Base-by-base conservation (phyloP, 2,113 vertebrate genomes). In the Setophaga petechia region DNA sequence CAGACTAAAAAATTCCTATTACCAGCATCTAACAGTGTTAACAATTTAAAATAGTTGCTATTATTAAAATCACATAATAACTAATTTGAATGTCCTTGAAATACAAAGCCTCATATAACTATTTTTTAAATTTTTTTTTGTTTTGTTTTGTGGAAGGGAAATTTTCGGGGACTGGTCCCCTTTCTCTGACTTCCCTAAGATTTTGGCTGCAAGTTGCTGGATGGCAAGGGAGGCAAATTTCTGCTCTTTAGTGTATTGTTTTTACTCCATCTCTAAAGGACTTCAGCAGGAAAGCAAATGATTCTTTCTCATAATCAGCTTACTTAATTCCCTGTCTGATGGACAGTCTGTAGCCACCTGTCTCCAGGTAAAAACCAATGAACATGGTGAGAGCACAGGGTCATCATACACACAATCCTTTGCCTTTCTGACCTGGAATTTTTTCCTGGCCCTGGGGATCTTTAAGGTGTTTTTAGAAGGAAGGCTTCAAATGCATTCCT, bases 401-500 rank as follows among this genome's bases (percentile, higher is more conserved):
- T 68, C 54, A 46, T 37, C 41, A 35, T 2, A 69, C 9, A n/a
- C 31, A 66, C 10, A 35, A 33, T 57, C 51, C 21, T 77, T 67
- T 75, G 55, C 57, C 59, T 86, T 71, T 83, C 72, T 19, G 4
- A 37, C 27, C 2, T n/a, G 39, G 21, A 66, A 66, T 55, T 22
- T 90, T 85, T 72, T 16, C 55, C 27, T 14, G 27, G 35, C 74
- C 54, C 43, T 83, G 35, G 30, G 35, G 35, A 93, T 67, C 51
- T 55, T 71, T 74, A 15, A 59, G 5, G 46, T 84, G 59, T 71
- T 96, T 93, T 88, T 9, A 84, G 83, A 93, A 92, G 51, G 63
- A 51, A 88, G 52, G 18, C 18, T 86, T 94, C 82, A 94, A 85
- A 68, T 66, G 67, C 77, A 87, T 84, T 94, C 84, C 78, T 73